These are phyloP conservation scores for Cygnus olor DNA, from an alignment of 2,797 vertebrate species.

Conservation along the genomic window DNA sequence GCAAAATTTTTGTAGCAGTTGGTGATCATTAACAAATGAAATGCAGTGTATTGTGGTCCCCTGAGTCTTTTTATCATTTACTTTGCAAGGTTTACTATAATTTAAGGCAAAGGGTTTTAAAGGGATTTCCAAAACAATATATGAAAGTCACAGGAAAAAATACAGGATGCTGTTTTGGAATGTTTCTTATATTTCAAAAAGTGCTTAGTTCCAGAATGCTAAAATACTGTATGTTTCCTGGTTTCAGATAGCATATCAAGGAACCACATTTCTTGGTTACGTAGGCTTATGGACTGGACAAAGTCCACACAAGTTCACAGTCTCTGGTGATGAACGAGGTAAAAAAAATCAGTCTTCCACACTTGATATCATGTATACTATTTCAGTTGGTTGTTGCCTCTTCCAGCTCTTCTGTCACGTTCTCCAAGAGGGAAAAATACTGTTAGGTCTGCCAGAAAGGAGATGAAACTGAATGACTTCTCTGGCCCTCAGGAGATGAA, in stretches of 20 bases:
- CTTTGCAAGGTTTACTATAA: neutral
- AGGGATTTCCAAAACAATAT: fast-evolving
- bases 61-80: neutral
- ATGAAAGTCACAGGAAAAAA: neutral
- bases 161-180: neutral
- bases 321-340: slow-evolving; percentile 91
- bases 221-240: neutral
- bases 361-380: fast-evolving
- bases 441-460: neutral
- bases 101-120: neutral
- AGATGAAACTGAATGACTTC: neutral
- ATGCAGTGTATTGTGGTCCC: neutral
- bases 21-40: neutral
- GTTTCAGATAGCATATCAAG: slow-evolving; percentile 85
- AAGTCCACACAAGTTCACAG: slow-evolving; percentile 88
- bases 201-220: neutral
- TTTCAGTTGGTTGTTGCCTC: neutral
- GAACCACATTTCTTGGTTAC: slow-evolving; percentile 92
- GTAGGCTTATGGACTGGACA: slow-evolving; percentile 96
- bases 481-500: neutral
- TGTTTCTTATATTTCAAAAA: neutral
- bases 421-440: neutral
- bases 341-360: neutral
- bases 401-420: neutral
- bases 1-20: neutral